These are phyloP conservation scores for Busseola fusca DNA, from an alignment of 2,888 invertebrate species.

Conservation along the genomic window DNA sequence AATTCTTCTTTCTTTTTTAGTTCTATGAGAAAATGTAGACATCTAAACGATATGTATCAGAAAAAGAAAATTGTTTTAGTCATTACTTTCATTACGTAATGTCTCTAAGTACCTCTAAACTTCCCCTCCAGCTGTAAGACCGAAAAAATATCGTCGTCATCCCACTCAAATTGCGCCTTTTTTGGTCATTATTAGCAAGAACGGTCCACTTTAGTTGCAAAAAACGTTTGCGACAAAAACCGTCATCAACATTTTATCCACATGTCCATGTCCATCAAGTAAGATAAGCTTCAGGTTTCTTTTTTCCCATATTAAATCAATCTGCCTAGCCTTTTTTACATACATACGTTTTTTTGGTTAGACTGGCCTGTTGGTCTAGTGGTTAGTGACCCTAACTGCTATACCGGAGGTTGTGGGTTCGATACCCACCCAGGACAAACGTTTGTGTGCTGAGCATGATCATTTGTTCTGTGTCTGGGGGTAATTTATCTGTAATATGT, in stretches of 20 bases:
- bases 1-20: too few relatives aligned
- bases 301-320: slow-evolving; percentile 23
- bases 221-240: slow-evolving; percentile 41
- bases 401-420: too few relatives aligned
- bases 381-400: too few relatives aligned
- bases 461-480: too few relatives aligned
- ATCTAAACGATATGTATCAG: neutral
- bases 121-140: neutral
- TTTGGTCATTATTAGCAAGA: slow-evolving; percentile 40
- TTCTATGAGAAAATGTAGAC: neutral
- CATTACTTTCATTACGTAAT: slow-evolving; percentile 14
- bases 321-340: neutral
- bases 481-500: too few relatives aligned
- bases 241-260: slow-evolving; percentile 42
- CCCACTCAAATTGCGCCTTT: slow-evolving; percentile 18
- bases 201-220: slow-evolving; percentile 27
- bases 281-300: slow-evolving; percentile 11
- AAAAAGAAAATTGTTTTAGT: neutral
- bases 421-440: too few relatives aligned
- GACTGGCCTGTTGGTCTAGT: too few relatives aligned
- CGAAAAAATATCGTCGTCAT: slow-evolving; percentile 38
- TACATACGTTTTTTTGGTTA: too few relatives aligned
- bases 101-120: neutral
- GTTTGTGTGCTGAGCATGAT: too few relatives aligned
- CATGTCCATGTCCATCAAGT: slow-evolving; percentile 27